phyloP scores from a whole-genome alignment of 2,113 vertebrate genomes.

The Proteles cristata region DNA sequence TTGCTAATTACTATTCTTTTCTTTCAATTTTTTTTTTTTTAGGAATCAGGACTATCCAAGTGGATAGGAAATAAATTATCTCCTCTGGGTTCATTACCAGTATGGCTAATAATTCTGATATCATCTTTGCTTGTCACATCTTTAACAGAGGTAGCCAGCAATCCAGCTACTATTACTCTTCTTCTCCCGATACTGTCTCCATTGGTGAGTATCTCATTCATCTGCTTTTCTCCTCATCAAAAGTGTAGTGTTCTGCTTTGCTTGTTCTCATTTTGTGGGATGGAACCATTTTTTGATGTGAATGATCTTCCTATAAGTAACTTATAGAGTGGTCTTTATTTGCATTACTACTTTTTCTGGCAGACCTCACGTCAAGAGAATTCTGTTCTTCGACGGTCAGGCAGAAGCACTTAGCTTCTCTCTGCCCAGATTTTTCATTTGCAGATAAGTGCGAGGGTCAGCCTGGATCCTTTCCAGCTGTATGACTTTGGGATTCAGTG shows the following conservation, averaged over 20 bases:
- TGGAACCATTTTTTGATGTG: neutral
- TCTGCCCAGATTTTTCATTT: neutral
- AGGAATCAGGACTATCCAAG: slow-evolving; percentile 92
- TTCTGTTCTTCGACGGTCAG: neutral
- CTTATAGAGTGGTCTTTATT: neutral
- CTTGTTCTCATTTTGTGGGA: neutral
- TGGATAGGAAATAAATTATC: slow-evolving; percentile 93
- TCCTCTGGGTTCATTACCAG: slow-evolving; percentile 91
- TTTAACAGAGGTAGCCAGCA: slow-evolving; percentile 96
- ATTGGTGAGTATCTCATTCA: slow-evolving; percentile 88
- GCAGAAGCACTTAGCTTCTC: neutral
- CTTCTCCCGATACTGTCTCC: slow-evolving; percentile 94
- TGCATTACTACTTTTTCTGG: neutral
- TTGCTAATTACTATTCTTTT: neutral
- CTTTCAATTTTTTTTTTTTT: slow-evolving; percentile 27
- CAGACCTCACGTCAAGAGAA: neutral
- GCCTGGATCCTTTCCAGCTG: neutral
- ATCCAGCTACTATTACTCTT: slow-evolving; percentile 94
- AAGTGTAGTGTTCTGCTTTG: neutral
- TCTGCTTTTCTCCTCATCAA: neutral
- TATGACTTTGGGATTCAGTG: neutral
- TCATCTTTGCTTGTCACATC: slow-evolving; percentile 93
- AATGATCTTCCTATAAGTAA: neutral
- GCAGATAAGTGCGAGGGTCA: neutral
- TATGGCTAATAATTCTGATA: slow-evolving; percentile 88